Conservation (phyloP, 2,113 vertebrate genomes). For the Hyperopisus bebe region DNA sequence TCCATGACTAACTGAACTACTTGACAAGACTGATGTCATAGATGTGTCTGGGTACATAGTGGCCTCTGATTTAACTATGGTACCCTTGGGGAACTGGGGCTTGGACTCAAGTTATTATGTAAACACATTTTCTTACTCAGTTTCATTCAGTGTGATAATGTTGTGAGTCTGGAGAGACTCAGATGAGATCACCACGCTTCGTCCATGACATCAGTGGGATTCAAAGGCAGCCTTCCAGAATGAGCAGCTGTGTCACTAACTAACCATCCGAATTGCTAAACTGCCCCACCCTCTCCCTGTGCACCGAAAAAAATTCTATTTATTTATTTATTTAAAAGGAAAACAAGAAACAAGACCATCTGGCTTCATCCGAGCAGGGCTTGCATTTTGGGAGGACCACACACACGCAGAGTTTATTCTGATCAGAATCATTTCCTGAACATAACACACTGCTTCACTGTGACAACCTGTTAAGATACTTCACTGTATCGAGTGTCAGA, state of each 20-base stretch:
- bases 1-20: background rate
- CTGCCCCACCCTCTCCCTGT: background rate
- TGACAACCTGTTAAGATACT: background rate
- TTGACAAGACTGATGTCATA: background rate
- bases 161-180: conserved; percentile 41
- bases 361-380: background rate
- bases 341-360: conserved; percentile 6
- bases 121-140: conserved; percentile 45
- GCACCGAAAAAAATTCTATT: background rate
- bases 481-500: background rate
- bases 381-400: background rate
- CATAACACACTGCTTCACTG: background rate
- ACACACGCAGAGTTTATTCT: background rate
- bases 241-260: conserved; percentile 28
- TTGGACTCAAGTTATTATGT: conserved; percentile 37
- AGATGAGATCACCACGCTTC: conserved; percentile 41
- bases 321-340: conserved; percentile 22
- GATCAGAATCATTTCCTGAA: background rate
- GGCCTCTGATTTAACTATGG: background rate
- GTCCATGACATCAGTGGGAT: conserved; percentile 38
- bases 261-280: conserved; percentile 17
- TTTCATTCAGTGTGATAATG: conserved; percentile 40
- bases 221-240: conserved; percentile 23
- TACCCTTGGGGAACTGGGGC: background rate
- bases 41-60: background rate